Evolutionary conservation across 2,113 vertebrate species (phyloP).

Genomic region (Murina feae): DNA sequence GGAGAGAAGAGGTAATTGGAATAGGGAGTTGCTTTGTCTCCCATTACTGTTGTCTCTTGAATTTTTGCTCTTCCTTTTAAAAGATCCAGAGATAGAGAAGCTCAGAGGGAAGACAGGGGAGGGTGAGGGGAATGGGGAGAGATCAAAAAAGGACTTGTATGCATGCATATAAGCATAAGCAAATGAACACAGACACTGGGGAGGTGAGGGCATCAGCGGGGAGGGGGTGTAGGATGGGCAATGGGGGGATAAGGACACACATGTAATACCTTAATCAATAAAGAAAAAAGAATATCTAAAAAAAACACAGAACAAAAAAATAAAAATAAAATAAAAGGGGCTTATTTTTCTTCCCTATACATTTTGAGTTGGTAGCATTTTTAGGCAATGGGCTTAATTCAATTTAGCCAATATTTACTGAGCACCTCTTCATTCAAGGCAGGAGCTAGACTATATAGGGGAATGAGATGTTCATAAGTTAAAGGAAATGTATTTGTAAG

Average conservation of each 20-base stretch:
- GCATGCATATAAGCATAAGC: no score
- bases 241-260: no score
- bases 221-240: no score
- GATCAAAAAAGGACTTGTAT: no score
- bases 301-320: no score
- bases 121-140: no score
- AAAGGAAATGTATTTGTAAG: background rate
- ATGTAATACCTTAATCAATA: no score
- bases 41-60: background rate
- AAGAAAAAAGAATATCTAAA: no score
- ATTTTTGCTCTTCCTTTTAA: background rate
- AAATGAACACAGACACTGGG: no score
- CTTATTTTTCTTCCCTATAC: background rate
- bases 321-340: background rate
- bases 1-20: background rate
- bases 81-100: no score
- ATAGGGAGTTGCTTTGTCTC: background rate
- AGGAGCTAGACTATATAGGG: background rate
- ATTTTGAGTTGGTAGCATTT: background rate
- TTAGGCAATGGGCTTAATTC: background rate
- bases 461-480: background rate
- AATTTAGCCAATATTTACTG: background rate
- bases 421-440: background rate
- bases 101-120: no score
- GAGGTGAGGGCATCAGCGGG: no score